Evolutionary conservation across 1,140 invertebrate species (phyloP), one percentile per base, ranked within the genome.

Genomic region (Panagrolaimus sp.): DNA sequence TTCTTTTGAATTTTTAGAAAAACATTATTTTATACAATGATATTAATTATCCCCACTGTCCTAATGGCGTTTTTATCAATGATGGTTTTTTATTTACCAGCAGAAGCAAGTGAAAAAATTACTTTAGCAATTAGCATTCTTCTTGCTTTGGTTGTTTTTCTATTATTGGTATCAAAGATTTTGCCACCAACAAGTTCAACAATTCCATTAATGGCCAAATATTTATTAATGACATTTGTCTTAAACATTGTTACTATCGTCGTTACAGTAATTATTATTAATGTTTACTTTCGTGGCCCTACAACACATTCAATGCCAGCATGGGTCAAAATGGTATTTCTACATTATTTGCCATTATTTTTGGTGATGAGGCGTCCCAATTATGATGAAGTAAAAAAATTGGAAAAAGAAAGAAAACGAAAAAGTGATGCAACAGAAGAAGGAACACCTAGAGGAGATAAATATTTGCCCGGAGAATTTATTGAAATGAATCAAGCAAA

Each of bases 231-330:
- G 85, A 98, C 94, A 43, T 98, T 98, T 85, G 94, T 98, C 70
- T 96, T 98, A 93, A 98, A 98, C 85, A 97, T 96, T 31, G 90
- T 98, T 72, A 95, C 93, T 87, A 97, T 98, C 85, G 86, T 98
- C 68, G 91, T 96, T 5, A 98, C 96, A 0, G 94, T 98, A 27
- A 90, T 98, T 79, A 96, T 98, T 77, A 96, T 98, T 79, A 98
- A 98, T 84, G 93, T 92, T 91, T 97, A 98, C 83, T 98, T 96
- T 86, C 87, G 94, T 82, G 94, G 93, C 93, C 95, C 94, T 1
- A 85, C 88, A 38, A 90, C 89, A 9, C 89, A 90, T 78, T 84
- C 91, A 78, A 96, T 96, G 93, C 93, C 93, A 8, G 89, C 91
- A 76, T 92, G 92, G 89, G 94, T 96, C 73, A 88, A 92, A 38